Percentiles rank a stretch among this genome's conserved stretches.
phyloP scores from a whole-genome alignment of 2,888 invertebrate genomes.

The Zygaena filipendulae region DNA sequence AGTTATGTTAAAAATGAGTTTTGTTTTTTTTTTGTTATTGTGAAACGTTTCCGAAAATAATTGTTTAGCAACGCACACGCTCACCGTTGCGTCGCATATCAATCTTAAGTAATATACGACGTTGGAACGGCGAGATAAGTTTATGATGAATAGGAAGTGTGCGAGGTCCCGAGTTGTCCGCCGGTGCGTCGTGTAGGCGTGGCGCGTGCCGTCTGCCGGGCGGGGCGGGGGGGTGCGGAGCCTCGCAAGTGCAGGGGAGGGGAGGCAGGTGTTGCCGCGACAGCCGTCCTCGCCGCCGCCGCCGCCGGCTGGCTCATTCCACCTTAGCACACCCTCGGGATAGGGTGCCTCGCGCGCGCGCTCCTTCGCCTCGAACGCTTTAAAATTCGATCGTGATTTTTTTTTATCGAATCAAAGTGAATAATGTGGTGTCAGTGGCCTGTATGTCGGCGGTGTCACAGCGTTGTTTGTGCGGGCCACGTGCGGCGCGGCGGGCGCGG shows the following conservation, averaged over 20 bases:
- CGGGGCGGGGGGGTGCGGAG: constrained; percentile 31
- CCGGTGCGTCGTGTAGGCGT: constrained; percentile 33
- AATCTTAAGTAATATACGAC: too few relatives aligned
- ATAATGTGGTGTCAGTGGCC: constrained; percentile 21
- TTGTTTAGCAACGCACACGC: too few relatives aligned
- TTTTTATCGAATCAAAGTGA: too few relatives aligned
- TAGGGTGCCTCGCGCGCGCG: constrained; percentile 14
- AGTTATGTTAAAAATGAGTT: too few relatives aligned
- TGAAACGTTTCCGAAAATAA: too few relatives aligned
- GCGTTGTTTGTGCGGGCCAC: constrained; percentile 31
- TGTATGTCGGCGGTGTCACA: too few relatives aligned
- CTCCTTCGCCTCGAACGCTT: constrained; percentile 3
- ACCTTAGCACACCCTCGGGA: constrained; percentile 21
- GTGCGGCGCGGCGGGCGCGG: constrained; percentile 30
- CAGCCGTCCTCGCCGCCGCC: constrained; percentile 28
- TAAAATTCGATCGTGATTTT: too few relatives aligned
- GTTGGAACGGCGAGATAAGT: constrained; percentile 21
- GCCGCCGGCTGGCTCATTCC: constrained; percentile 33
- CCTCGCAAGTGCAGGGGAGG: constrained; percentile 52
- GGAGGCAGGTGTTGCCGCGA: constrained; percentile 51
- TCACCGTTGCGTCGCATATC: too few relatives aligned
- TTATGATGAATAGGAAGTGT: constrained; percentile 18
- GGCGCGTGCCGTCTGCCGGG: constrained; percentile 35
- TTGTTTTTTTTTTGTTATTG: too few relatives aligned
- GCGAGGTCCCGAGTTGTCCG: constrained; percentile 14